phyloP scores from a whole-genome alignment of 35 echinoderm and acorn worm genomes.

The Acanthaster planci region DNA sequence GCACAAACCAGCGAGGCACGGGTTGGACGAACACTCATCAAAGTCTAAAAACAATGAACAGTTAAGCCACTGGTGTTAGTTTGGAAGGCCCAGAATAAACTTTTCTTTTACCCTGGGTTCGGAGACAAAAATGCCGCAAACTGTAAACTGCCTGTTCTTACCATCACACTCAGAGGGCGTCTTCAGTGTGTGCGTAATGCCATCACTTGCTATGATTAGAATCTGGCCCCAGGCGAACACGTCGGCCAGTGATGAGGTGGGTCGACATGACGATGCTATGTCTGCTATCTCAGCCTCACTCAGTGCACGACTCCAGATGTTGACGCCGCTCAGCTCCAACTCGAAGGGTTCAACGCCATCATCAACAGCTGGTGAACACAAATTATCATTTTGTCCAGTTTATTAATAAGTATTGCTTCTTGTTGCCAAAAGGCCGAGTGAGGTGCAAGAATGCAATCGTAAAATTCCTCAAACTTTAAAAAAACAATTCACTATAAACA shows the following conservation, averaged over 20 bases:
- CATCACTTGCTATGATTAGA: neutral
- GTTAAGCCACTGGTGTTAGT: too few relatives aligned
- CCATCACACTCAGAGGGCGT: neutral
- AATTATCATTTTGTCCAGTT: too few relatives aligned
- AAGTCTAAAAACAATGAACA: neutral
- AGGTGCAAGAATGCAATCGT: too few relatives aligned
- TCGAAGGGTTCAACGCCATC: neutral
- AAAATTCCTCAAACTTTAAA: too few relatives aligned
- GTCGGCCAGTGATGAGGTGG: neutral
- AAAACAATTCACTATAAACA: too few relatives aligned
- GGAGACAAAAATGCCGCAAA: too few relatives aligned
- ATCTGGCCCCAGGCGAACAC: slow-evolving; percentile 13
- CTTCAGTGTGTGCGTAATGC: neutral
- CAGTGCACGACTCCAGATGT: slow-evolving; percentile 6
- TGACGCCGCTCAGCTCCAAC: neutral
- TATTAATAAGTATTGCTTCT: too few relatives aligned
- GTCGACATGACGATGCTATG: neutral
- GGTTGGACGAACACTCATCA: slow-evolving; percentile 4
- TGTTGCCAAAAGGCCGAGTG: too few relatives aligned
- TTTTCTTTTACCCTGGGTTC: too few relatives aligned
- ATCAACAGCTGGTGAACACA: too few relatives aligned
- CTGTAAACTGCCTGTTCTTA: neutral
- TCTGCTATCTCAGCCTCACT: neutral
- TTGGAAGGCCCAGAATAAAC: too few relatives aligned
- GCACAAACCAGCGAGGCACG: neutral